Base-by-base conservation (phyloP, 2,113 vertebrate genomes). In the Emberiza fucata region DNA sequence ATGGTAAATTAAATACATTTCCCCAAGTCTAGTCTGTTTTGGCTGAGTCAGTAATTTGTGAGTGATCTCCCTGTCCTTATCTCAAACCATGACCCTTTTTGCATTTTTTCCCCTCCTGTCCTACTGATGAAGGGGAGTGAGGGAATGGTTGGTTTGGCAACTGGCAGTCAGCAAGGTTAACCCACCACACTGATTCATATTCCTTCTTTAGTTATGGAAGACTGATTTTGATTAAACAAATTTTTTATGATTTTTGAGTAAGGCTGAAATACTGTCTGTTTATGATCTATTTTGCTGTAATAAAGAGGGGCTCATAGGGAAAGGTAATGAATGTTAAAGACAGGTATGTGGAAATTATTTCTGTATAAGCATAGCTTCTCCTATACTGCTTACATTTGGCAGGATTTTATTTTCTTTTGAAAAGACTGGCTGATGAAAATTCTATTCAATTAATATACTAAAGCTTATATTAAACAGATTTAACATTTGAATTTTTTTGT, bases 161-260 rank as follows among this genome's bases (percentile, higher is more conserved):
- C 16, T 76, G 42, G 47, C 42, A 91, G 56, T 29, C 6, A 6
- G 42, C 51, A 82, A 48, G 28, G 14, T 76, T 51, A 86, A 83
- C 22, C 14, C 16, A 57, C 24, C 47, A 53, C n/a, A 48, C 3
- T 70, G 47, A 81, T 70, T 91, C 83, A 79, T 66, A 57, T 40
- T 61, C 42, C 8, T 79, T 82, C 65, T 79, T 56, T 59, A 78
- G 71, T 78, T 88, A 94, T 86, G 60, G 90, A 90, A 87, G 83
- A 14, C 7, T 92, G 86, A 81, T 90, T 84, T 94, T 81, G 40
- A 94, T 86, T 84, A 92, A 91, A 95, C 61, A 11, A 61, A 31
- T 78, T 85, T 80, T 83, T 82, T 71, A 86, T 72, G 57, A 80
- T 60, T 96, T 95, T 84, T 73, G 33, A 83, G 21, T 61, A 53